Base-by-base conservation (phyloP, 64 coral and sea anemone species). In the Orbicella faveolata region DNA sequence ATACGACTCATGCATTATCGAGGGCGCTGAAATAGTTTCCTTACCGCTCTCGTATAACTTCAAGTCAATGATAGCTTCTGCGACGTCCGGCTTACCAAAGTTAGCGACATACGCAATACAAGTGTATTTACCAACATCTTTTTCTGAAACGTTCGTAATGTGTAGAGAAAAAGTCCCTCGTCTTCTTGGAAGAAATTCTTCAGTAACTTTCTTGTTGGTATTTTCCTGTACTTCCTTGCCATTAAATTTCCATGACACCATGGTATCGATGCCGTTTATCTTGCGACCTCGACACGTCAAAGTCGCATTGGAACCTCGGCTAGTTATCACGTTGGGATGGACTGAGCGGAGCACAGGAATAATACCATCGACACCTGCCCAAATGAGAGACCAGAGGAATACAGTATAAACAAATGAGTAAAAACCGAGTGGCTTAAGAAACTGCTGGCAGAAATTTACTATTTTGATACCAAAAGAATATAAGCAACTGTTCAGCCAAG, bases 121-220 rank as follows among this genome's bases (percentile, higher is more conserved):
- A 1, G 65, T 72, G 36, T 85, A 85, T 20, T 30, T 41, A 20
- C 82, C 82, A 72, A 70, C 36, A 85, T 85, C 82, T 23, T 72
- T 72, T 37, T 20, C 65, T 30, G 82, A 85, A 25, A 85, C 65
- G n/a, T 85, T 85, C 14, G 82, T 53, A 2, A 85, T 85, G 37
- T 85, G 82, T 0, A 85, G 19, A 3, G 64, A 72, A 73, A 85
- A 85, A 6, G 52, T 85, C 1, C 82, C 82, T 52, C 21, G 44
- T 70, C 20, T 21, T 72, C 41, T 44, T 52, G 36, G 21, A 14
- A 54, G n/a, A 21, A 66, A 85, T 16, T 53, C 44, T 11, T 2
- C 41, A 30, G 4, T 26, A 30, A 39, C 82, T 73, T n/a, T 70
- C 41, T 52, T 52, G 34, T 53, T 85, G 3, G 36, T 13, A 23